Evolutionary conservation across 2,113 vertebrate genomes (phyloP).

Genomic region (Perca flavescens): DNA sequence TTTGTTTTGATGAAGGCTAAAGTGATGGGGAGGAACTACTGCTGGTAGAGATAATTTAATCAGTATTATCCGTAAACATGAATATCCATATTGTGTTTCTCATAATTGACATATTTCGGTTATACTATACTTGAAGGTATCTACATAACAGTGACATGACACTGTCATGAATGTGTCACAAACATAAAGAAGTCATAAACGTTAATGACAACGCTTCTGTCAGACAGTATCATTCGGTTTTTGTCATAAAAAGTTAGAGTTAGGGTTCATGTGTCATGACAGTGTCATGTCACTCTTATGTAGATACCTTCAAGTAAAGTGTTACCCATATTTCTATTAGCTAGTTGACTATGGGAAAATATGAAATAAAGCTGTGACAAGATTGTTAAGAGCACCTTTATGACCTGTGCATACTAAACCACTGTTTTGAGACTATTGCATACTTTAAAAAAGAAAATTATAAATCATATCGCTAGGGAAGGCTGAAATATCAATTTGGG

Average conservation of each 20-base stretch:
- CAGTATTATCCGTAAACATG: background rate
- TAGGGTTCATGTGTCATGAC: too few relatives aligned
- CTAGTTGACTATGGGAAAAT: background rate
- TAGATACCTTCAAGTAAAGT: too few relatives aligned
- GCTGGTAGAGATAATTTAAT: background rate
- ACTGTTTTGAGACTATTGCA: background rate
- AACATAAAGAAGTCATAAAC: too few relatives aligned
- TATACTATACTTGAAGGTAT: too few relatives aligned
- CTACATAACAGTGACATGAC: too few relatives aligned
- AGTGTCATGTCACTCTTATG: too few relatives aligned
- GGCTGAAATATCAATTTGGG: background rate
- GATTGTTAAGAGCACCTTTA: background rate
- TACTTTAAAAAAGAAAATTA: background rate
- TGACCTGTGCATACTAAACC: background rate
- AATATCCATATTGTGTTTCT: background rate
- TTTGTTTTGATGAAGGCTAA: background rate
- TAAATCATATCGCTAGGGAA: background rate
- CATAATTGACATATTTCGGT: background rate
- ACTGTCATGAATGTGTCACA: too few relatives aligned
- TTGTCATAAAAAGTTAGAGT: too few relatives aligned
- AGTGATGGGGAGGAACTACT: background rate
- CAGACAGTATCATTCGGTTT: too few relatives aligned
- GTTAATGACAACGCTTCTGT: too few relatives aligned
- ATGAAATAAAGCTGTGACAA: background rate
- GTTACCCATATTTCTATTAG: background rate